Evolutionary conservation across 2,888 invertebrate species (phyloP).

Genomic region (Brachylomia viminalis): DNA sequence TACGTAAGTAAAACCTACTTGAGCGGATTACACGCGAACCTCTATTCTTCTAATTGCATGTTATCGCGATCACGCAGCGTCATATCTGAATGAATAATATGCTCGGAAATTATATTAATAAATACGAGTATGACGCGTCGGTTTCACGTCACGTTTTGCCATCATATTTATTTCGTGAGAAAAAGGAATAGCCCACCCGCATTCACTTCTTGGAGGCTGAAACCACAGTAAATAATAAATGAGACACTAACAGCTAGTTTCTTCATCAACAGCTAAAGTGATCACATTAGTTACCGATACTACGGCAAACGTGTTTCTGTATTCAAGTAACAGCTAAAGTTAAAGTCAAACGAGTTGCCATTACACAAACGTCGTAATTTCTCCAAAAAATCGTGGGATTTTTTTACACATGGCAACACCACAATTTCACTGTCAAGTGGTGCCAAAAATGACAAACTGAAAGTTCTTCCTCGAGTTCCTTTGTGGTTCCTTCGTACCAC

Average conservation of each 20-base stretch:
- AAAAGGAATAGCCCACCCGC: slow-evolving; percentile 48
- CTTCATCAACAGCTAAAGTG: too few species aligned
- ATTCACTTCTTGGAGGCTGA: slow-evolving; percentile 5
- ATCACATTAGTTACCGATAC: too few species aligned
- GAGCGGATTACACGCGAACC: slow-evolving; percentile 43
- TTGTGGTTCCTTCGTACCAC: too few species aligned
- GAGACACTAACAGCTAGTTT: neutral
- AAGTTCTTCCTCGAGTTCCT: too few species aligned
- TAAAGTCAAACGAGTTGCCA: too few species aligned
- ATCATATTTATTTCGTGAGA: slow-evolving; percentile 31
- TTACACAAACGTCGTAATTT: too few species aligned
- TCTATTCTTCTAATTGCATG: slow-evolving; percentile 53
- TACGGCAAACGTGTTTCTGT: too few species aligned
- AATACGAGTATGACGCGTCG: slow-evolving; percentile 17
- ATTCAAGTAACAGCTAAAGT: too few species aligned
- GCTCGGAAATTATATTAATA: slow-evolving; percentile 57
- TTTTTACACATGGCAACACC: too few species aligned
- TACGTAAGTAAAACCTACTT: slow-evolving; percentile 40
- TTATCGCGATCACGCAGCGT: slow-evolving; percentile 50
- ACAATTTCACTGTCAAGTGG: too few species aligned
- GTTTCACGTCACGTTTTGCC: slow-evolving; percentile 34
- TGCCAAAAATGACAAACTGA: too few species aligned
- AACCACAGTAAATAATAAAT: slow-evolving; percentile 15
- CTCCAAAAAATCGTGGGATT: too few species aligned
- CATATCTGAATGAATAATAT: slow-evolving; percentile 60